Evolutionary conservation across 2,113 vertebrate species (phyloP).

Genomic region (Scytalopus superciliaris): DNA sequence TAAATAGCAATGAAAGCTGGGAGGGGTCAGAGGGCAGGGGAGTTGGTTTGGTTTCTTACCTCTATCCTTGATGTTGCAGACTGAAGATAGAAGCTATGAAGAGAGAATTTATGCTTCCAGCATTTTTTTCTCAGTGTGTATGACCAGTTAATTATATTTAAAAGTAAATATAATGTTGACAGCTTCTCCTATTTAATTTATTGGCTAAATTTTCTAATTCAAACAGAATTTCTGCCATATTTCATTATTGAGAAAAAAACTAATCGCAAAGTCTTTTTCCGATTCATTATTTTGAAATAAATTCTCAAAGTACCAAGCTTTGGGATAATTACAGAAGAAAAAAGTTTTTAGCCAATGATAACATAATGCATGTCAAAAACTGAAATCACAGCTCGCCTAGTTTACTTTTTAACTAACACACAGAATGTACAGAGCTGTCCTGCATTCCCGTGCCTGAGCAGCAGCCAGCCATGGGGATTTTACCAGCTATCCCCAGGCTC

Average conservation of each 20-base stretch:
- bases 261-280: not conserved
- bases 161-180: not conserved
- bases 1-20: not conserved
- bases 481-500: not conserved
- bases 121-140: not conserved
- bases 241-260: not conserved
- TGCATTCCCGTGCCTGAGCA: rapidly evolving
- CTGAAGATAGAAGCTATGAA: not conserved
- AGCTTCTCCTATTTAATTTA: not conserved
- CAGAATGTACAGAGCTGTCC: not conserved
- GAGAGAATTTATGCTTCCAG: not conserved
- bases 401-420: not conserved
- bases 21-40: not conserved
- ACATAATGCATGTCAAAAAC: not conserved
- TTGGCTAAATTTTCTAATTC: not conserved
- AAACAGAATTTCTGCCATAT: not conserved
- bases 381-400: not conserved
- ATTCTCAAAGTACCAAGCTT: not conserved
- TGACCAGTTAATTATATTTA: not conserved
- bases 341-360: not conserved
- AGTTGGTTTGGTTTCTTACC: not conserved
- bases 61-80: not conserved
- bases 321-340: not conserved
- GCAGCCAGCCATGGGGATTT: not conserved
- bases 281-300: not conserved